phyloP scores from a whole-genome alignment of 1,140 invertebrate genomes.

The Glossosoma conforme region DNA sequence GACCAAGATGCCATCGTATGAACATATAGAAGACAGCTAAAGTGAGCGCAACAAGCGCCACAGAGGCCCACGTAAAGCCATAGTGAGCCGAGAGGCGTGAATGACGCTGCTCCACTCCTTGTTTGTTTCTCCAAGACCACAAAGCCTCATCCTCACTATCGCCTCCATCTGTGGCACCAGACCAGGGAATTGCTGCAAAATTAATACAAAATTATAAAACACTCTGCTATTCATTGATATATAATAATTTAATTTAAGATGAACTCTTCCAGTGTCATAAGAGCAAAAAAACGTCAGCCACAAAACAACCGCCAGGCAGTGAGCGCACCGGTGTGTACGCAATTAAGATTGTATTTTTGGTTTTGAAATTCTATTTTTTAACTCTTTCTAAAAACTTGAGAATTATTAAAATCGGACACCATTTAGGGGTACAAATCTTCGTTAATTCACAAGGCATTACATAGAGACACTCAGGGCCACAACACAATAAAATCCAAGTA shows the following conservation, averaged over 20 bases:
- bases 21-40: slow-evolving; percentile 17
- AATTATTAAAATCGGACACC: too few species aligned
- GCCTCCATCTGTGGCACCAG: slow-evolving; percentile 12
- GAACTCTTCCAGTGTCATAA: not conserved
- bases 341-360: not conserved
- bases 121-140: slow-evolving; percentile 29
- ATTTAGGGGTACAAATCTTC: too few species aligned
- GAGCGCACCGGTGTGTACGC: not conserved
- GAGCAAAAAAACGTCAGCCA: not conserved
- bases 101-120: slow-evolving; percentile 12
- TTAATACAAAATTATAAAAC: not conserved
- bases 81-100: slow-evolving; percentile 8
- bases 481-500: too few species aligned
- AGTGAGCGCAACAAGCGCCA: slow-evolving; percentile 16
- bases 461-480: too few species aligned
- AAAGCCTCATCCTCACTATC: slow-evolving; percentile 23
- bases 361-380: not conserved
- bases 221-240: not conserved
- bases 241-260: not conserved
- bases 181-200: slow-evolving; percentile 6
- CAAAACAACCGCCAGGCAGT: not conserved
- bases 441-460: too few species aligned
- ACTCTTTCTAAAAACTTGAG: too few species aligned
- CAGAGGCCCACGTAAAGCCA: slow-evolving; percentile 21
- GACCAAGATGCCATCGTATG: slow-evolving; percentile 7